Conservation (phyloP, 2,888 invertebrate genomes). For the Vesta saturnalis region DNA sequence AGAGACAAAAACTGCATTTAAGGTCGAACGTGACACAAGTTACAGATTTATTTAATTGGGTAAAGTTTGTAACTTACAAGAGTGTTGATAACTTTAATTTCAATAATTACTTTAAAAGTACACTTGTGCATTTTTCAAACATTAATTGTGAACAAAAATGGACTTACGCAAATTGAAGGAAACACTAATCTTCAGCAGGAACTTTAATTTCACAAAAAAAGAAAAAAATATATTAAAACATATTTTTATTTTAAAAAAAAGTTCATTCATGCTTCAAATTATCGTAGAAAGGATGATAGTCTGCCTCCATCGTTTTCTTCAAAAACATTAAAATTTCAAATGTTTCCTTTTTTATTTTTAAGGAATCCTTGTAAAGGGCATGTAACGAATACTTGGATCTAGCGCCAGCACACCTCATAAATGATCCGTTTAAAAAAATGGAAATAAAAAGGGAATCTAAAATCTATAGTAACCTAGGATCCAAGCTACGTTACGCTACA, state of each 20-base stretch:
- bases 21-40: not conserved
- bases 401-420: no score
- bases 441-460: no score
- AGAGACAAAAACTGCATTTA: not conserved
- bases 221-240: not conserved
- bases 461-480: no score
- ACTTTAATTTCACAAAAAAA: not conserved
- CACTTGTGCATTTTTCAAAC: no score
- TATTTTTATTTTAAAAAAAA: not conserved
- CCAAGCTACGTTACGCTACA: no score
- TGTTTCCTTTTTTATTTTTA: constrained; percentile 2
- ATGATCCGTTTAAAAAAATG: no score
- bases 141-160: no score
- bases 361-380: not conserved
- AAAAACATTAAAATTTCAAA: not conserved
- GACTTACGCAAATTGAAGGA: not conserved
- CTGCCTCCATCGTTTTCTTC: not conserved
- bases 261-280: not conserved
- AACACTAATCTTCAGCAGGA: no score
- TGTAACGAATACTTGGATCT: no score
- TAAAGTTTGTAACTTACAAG: no score
- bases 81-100: no score
- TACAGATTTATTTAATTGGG: not conserved
- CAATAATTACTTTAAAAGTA: no score
- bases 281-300: not conserved